A percentile compares a stretch with the other conserved stretches of the same genome.
phyloP scores from a whole-genome alignment of 2,113 vertebrate species.

The Scopus umbretta region DNA sequence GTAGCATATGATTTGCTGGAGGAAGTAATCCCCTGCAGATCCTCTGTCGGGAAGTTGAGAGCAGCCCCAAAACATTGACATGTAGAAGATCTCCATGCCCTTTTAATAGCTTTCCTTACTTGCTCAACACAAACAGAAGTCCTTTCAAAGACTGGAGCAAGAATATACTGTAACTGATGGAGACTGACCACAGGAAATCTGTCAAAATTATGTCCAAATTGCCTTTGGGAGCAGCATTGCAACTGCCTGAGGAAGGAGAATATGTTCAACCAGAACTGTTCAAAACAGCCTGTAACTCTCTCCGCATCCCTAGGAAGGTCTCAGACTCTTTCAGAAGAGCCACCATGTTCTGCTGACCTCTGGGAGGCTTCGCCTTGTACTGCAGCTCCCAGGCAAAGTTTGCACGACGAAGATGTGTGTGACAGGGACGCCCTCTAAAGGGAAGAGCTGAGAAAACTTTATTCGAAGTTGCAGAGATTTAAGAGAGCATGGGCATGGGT shows the following conservation, averaged over 20 bases:
- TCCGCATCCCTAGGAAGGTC: not conserved
- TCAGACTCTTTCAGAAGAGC: not conserved
- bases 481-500: not conserved
- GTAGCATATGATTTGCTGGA: not conserved
- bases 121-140: not conserved
- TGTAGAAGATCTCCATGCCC: not conserved
- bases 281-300: not conserved
- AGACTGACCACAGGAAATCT: not conserved
- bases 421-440: slow-evolving; percentile 48
- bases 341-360: not conserved
- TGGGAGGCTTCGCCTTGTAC: not conserved
- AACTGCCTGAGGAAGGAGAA: not conserved
- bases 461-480: not conserved
- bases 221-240: not conserved
- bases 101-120: not conserved
- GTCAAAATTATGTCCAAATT: not conserved
- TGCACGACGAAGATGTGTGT: not conserved
- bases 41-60: not conserved
- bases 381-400: not conserved
- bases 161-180: not conserved
- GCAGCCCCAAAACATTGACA: not conserved
- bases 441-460: not conserved
- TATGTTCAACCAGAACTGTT: not conserved
- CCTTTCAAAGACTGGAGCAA: not conserved
- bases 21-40: not conserved